Conservation (phyloP, 2,797 vertebrate species). For the Pangasius mekongensis region DNA sequence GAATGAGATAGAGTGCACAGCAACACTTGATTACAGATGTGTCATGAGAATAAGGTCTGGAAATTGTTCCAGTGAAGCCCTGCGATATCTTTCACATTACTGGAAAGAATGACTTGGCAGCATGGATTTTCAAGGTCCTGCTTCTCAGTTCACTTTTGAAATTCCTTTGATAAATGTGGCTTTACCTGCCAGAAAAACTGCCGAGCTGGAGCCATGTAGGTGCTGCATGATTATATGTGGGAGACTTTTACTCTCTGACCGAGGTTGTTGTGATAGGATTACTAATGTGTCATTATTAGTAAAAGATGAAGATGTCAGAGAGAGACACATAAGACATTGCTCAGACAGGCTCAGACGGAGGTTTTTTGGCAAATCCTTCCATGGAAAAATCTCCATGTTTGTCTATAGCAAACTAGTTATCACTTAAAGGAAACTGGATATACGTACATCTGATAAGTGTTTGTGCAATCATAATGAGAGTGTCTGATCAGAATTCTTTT, state of each 20-base stretch:
- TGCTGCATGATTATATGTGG: background rate
- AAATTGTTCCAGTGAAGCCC: conserved; percentile 12
- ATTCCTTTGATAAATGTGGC: conserved; percentile 34
- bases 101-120: conserved; percentile 39
- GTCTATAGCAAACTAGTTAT: background rate
- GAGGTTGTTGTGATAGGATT: background rate
- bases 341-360: too few species aligned
- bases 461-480: background rate
- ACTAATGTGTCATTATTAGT: background rate
- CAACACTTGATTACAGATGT: conserved; percentile 20
- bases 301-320: conserved; percentile 5
- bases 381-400: background rate
- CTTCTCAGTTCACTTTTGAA: conserved; percentile 32
- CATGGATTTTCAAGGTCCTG: conserved; percentile 25
- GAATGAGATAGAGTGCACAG: conserved; percentile 1
- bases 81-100: conserved; percentile 41
- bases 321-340: too few species aligned
- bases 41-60: conserved; percentile 28
- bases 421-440: background rate
- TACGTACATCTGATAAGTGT: background rate
- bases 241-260: background rate
- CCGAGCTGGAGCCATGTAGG: background rate
- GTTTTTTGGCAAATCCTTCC: background rate
- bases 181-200: conserved; percentile 33
- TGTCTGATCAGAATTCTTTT: background rate